phyloP scores from a whole-genome alignment of 2,113 vertebrate species.

The Notarius lentiginosus region DNA sequence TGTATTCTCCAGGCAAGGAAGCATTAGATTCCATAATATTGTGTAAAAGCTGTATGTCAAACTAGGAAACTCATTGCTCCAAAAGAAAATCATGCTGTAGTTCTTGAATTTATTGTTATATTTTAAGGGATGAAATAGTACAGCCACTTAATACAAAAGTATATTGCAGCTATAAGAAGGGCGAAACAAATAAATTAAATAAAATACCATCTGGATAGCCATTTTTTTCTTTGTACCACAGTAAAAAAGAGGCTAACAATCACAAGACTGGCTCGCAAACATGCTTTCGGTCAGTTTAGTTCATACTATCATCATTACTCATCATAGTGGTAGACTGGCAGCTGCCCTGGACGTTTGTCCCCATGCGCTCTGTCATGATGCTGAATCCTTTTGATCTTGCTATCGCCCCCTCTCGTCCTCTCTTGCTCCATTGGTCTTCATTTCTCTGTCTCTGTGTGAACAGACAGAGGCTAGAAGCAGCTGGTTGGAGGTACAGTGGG shows the following conservation, averaged over 20 bases:
- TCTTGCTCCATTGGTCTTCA: conserved; percentile 26
- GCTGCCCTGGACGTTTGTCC: conserved; percentile 41
- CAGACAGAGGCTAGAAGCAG: conserved; percentile 70
- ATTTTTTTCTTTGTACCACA: conserved; percentile 46
- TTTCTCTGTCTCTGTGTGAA: conserved; percentile 54
- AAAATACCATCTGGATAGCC: conserved; percentile 53
- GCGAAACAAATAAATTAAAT: conserved; percentile 58
- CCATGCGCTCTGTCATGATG: conserved; percentile 23
- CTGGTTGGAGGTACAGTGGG: conserved; percentile 64
- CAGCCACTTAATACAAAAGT: conserved; percentile 52
- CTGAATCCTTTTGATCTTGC: conserved; percentile 1
- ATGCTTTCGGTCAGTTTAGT: conserved; percentile 61
- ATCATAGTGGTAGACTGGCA: conserved; percentile 40
- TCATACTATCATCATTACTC: conserved; percentile 45
- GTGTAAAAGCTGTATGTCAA: conserved; percentile 35
- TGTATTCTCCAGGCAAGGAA: conserved; percentile 38
- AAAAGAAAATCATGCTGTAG: conserved; percentile 63
- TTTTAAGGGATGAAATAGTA: conserved; percentile 30
- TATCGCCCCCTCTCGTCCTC: conserved; percentile 37
- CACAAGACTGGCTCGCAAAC: conserved; percentile 59
- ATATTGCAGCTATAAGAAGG: conserved; percentile 51
- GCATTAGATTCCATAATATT: conserved; percentile 40
- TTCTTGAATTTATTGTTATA: conserved; percentile 48
- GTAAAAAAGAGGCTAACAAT: conserved; percentile 54
- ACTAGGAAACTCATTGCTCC: conserved; percentile 34